Percentiles rank a stretch among this genome's conserved stretches.
Evolutionary conservation across 1,140 invertebrate species (phyloP).

Genomic region (Drosophila pallidifrons): DNA sequence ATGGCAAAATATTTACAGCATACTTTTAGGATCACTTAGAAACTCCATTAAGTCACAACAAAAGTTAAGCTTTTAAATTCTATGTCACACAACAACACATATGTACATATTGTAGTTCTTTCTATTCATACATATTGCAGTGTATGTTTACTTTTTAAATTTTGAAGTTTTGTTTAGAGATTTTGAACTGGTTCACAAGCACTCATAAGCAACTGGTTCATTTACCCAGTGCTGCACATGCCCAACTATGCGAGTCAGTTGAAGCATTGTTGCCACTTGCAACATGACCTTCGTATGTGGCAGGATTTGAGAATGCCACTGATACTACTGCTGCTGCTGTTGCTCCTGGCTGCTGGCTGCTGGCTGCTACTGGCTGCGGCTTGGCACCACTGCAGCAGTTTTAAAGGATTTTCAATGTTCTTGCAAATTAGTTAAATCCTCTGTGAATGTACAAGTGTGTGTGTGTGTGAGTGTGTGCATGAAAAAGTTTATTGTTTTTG

Average conservation of each 20-base stretch:
- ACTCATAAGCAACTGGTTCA: conserved; percentile 9
- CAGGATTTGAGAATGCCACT: conserved; percentile 3
- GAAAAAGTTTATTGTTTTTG: conserved; percentile 72
- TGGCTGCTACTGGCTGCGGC: conserved; percentile 10
- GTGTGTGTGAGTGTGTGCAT: conserved; percentile 10
- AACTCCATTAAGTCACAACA: background rate
- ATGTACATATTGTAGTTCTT: background rate
- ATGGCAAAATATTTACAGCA: background rate
- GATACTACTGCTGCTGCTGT: background rate
- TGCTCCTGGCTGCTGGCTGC: background rate
- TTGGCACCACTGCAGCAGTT: conserved; percentile 43
- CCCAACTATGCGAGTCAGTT: background rate
- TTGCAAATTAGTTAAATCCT: conserved; percentile 76
- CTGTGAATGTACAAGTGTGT: conserved; percentile 22
- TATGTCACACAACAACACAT: background rate
- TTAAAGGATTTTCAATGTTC: conserved; percentile 76
- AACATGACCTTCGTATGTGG: conserved; percentile 12
- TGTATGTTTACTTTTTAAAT: background rate
- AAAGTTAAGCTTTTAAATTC: conserved; percentile 4
- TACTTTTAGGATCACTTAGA: conserved; percentile 6
- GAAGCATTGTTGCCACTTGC: background rate
- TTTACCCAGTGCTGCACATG: conserved; percentile 1
- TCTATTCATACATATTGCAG: background rate
- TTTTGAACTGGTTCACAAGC: background rate
- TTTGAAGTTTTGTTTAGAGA: background rate